Evolutionary conservation across 2,113 vertebrate species (phyloP), one percentile per base, ranked within the genome.

Genomic region (Thunnus thynnus): DNA sequence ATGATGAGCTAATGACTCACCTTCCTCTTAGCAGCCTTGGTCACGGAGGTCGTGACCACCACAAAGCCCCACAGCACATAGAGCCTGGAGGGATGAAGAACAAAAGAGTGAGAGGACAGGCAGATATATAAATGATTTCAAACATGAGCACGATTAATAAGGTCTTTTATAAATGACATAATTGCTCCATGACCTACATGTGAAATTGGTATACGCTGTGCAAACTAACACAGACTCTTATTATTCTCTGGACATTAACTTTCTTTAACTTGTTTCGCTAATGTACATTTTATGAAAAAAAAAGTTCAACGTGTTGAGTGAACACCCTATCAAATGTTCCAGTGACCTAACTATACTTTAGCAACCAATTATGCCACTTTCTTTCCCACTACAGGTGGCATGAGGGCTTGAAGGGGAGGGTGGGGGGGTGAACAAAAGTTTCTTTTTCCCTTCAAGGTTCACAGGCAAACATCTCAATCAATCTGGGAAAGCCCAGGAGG

Each of bases 61-160:
- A 92, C 90, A 83, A 90, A 90, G 57, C 87, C 87, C 91, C 91
- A 92, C 89, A 94, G 88, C 85, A 91, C 92, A 90, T 75, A 93
- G 48, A 94, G 74, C 84, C 93, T 94, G 69, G 0, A 71, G 69
- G 66, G 50, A 73, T 5, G 65, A 46, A 81, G 81, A 78, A 68
- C 16, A 85, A 25, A 72, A 67, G 62, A 47, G 82, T 52, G 30
- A 76, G 41, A 71, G 11, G 65, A 16, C 57, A 30, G 41, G 17
- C 56, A 82, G 11, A 84, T 46, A 27, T 13, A 27, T 13, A 47
- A 14, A 63, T 20, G 20, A 36, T 61, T 67, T 78, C 58, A 77
- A 85, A 84, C 14, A 78, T 41, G 63, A 71, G 20, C 50, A 70
- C 54, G 69, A 54, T 88, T 48, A 88, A 91, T 60, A 25, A 63